Percentiles rank a stretch among this genome's conserved stretches.
phyloP scores from a whole-genome alignment of 2,113 vertebrate species.

The Megalops atlanticus region DNA sequence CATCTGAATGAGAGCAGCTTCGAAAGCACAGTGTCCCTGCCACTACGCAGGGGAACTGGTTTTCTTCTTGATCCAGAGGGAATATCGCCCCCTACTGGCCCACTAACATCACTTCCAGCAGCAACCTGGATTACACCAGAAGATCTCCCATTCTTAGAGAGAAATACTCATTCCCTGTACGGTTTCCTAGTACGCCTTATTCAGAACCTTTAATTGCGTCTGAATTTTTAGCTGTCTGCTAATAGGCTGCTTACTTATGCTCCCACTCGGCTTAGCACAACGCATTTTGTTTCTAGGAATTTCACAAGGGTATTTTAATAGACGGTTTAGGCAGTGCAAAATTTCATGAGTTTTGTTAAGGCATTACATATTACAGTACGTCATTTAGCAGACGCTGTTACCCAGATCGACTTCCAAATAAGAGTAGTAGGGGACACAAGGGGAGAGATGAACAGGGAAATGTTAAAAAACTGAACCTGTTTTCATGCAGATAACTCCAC shows the following conservation, averaged over 20 bases:
- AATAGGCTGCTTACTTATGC: slow-evolving; percentile 99
- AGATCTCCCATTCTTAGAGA: slow-evolving; percentile 72
- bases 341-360: too few species aligned
- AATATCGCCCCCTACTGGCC: background rate
- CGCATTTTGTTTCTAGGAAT: slow-evolving; percentile 99
- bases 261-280: slow-evolving; percentile 99
- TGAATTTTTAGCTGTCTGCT: slow-evolving; percentile 99
- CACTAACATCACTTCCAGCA: background rate
- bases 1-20: too few species aligned
- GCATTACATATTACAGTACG: too few species aligned
- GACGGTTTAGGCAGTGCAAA: slow-evolving; percentile 99
- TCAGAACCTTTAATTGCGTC: slow-evolving; percentile 99
- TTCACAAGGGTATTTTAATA: slow-evolving; percentile 99
- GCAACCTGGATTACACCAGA: background rate
- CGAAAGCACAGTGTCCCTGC: background rate
- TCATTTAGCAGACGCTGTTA: too few species aligned
- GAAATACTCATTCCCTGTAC: slow-evolving; percentile 96
- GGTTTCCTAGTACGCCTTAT: slow-evolving; percentile 93
- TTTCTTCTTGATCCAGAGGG: slow-evolving; percentile 68
- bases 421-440: slow-evolving; percentile 91
- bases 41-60: slow-evolving; percentile 86
- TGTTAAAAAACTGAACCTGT: slow-evolving; percentile 98
- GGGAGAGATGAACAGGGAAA: slow-evolving; percentile 76
- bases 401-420: slow-evolving; percentile 94
- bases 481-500: slow-evolving; percentile 91